Conservation (phyloP, 2,113 vertebrate genomes). For the Carettochelys insculpta region DNA sequence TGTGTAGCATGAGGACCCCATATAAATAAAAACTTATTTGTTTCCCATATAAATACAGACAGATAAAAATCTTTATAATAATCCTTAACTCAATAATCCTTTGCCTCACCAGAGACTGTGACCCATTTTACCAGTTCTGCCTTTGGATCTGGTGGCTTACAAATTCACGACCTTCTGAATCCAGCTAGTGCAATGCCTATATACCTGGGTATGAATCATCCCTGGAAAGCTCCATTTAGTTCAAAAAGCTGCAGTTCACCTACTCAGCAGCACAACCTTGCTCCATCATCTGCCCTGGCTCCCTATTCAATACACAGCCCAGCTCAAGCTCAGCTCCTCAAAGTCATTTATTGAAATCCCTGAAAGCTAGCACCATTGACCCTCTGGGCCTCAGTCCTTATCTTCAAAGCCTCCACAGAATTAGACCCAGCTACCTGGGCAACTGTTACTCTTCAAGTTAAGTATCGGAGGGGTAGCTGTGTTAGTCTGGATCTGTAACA, state of each 20-base stretch:
- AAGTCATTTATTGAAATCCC: too few species aligned
- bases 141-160: neutral
- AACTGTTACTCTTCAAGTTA: neutral
- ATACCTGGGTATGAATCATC: neutral
- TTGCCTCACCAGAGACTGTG: neutral
- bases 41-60: neutral
- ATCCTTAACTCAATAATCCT: neutral
- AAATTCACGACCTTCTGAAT: neutral
- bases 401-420: neutral
- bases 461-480: too few species aligned
- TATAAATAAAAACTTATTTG: neutral
- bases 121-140: neutral
- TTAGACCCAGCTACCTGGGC: neutral
- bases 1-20: neutral
- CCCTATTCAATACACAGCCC: neutral
- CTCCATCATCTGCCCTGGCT: neutral
- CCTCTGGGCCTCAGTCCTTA: neutral
- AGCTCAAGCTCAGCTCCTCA: too few species aligned
- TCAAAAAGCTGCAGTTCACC: neutral
- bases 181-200: neutral
- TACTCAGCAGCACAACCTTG: neutral
- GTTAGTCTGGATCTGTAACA: too few species aligned
- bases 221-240: neutral
- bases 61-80: neutral
- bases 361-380: too few species aligned